phyloP scores from a whole-genome alignment of 2,113 vertebrate species.

The human (Homo sapiens) region GRCh38 chr7:83181501-83182000 shows the following conservation, averaged over 20 bases:
- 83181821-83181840: too few relatives aligned
- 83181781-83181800: not conserved
- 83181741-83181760: not conserved
- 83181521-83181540: not conserved
- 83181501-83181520: too few relatives aligned
- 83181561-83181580: not conserved
- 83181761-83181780: not conserved
- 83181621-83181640: not conserved
- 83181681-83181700: not conserved
- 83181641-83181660: not conserved
- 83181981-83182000: too few relatives aligned
- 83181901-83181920: too few relatives aligned
- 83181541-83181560: not conserved
- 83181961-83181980: too few relatives aligned
- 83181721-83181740: not conserved
- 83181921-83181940: too few relatives aligned
- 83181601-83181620: not conserved
- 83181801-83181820: too few relatives aligned
- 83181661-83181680: not conserved
- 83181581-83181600: not conserved
- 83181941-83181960: too few relatives aligned
- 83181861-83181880: too few relatives aligned
- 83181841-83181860: too few relatives aligned
- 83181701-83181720: not conserved
- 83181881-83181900: too few relatives aligned